These are phyloP conservation scores for Chlamydotis undulata DNA, from an alignment of 2,113 vertebrate genomes.

Conservation along the genomic window DNA sequence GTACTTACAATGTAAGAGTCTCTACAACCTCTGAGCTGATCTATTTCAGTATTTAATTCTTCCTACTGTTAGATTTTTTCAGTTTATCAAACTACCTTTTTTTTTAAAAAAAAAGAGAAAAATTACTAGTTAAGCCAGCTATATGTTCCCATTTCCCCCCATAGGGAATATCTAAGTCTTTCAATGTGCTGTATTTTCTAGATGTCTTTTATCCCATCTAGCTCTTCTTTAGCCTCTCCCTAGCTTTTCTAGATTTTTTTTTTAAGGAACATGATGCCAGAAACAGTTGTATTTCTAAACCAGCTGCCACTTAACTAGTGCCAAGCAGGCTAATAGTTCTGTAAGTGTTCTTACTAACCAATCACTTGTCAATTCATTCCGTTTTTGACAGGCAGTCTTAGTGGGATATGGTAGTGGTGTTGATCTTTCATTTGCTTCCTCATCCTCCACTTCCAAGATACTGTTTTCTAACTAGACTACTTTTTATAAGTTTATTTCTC, in stretches of 20 bases:
- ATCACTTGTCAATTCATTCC: fast-evolving
- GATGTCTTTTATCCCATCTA: background rate
- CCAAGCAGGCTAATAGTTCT: background rate
- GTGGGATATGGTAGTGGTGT: background rate
- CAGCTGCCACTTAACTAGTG: background rate
- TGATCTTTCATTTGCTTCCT: background rate
- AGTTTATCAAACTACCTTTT: background rate
- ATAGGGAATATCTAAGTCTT: background rate
- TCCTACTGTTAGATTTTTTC: background rate
- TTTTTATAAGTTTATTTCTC: background rate
- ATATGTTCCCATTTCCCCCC: background rate
- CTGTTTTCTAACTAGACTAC: background rate
- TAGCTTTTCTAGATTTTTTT: background rate
- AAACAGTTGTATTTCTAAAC: background rate
- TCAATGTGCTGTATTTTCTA: background rate
- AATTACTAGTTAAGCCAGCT: background rate
- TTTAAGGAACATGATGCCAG: background rate
- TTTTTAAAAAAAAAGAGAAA: too few species aligned
- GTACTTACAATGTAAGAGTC: background rate
- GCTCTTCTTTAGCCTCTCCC: background rate
- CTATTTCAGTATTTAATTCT: background rate
- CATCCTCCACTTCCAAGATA: background rate
- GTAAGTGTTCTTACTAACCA: background rate
- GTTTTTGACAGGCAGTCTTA: background rate
- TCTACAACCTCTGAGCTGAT: background rate